Evolutionary conservation across 2,797 vertebrate genomes (phyloP).

Genomic region (Sebastes nivosus): DNA sequence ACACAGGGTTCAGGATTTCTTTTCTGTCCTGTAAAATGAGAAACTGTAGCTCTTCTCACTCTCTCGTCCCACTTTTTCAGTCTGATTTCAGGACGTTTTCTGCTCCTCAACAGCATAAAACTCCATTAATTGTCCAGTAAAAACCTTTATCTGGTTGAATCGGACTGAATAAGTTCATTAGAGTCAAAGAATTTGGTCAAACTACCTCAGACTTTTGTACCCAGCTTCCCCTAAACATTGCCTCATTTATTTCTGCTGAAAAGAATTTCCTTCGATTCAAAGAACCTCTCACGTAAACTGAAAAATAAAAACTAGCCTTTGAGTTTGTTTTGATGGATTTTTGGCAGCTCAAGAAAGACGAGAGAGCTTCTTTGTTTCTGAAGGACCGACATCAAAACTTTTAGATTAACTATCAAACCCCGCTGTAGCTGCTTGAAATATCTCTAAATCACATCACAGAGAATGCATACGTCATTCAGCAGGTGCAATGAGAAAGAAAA

Average conservation of each 20-base stretch:
- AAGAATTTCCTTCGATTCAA: neutral
- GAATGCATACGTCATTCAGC: too few relatives aligned
- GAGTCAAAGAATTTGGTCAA: neutral
- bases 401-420: neutral
- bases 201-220: neutral
- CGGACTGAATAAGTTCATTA: neutral
- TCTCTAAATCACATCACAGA: neutral
- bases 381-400: neutral
- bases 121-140: neutral
- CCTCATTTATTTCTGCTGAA: neutral
- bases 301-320: too few relatives aligned
- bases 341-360: neutral
- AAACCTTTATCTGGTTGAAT: neutral
- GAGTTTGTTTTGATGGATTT: neutral
- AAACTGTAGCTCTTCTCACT: neutral
- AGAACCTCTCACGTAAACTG: neutral
- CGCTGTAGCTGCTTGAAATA: neutral
- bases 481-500: too few relatives aligned
- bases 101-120: neutral
- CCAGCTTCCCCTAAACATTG: neutral
- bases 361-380: neutral
- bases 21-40: constrained; percentile 12
- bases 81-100: neutral
- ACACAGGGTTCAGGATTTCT: neutral
- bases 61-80: neutral